Percentiles rank a stretch among this genome's conserved stretches.
These are phyloP conservation scores for Proterorhinus semilunaris DNA, from an alignment of 2,113 vertebrate genomes.

Conservation along the genomic window DNA sequence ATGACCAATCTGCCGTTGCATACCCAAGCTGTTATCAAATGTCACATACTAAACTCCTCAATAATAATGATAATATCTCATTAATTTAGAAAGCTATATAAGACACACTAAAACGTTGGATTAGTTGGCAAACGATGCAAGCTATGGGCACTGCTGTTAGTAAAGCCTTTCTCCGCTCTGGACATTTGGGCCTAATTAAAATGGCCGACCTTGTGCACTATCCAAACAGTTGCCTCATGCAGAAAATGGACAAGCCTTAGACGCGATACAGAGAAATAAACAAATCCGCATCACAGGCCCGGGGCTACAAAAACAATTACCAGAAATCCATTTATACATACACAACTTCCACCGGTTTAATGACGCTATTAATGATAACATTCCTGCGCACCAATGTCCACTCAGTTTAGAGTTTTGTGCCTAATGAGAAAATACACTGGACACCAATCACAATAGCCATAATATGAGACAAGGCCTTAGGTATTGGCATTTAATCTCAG, in stretches of 20 bases:
- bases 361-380: slow-evolving; percentile 72
- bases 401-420: slow-evolving; percentile 32
- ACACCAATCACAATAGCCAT: slow-evolving; percentile 21
- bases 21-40: too few relatives aligned
- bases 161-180: slow-evolving; percentile 17
- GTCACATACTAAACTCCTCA: too few relatives aligned
- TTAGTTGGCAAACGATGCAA: not conserved
- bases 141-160: slow-evolving; percentile 15
- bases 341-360: slow-evolving; percentile 66
- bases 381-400: slow-evolving; percentile 44
- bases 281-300: slow-evolving; percentile 59
- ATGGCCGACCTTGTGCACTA: slow-evolving; percentile 26
- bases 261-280: slow-evolving; percentile 65
- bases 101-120: not conserved
- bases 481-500: slow-evolving; percentile 14
- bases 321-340: slow-evolving; percentile 75
- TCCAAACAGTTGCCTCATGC: slow-evolving; percentile 53
- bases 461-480: slow-evolving; percentile 15
- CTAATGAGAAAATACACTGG: slow-evolving; percentile 23
- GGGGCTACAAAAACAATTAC: slow-evolving; percentile 76
- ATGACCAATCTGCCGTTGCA: too few relatives aligned
- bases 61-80: too few relatives aligned
- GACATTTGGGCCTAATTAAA: slow-evolving; percentile 58
- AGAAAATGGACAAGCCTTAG: slow-evolving; percentile 53
- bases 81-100: not conserved